phyloP scores from a whole-genome alignment of 2,113 vertebrate genomes.

The Catharus bicknelli region DNA sequence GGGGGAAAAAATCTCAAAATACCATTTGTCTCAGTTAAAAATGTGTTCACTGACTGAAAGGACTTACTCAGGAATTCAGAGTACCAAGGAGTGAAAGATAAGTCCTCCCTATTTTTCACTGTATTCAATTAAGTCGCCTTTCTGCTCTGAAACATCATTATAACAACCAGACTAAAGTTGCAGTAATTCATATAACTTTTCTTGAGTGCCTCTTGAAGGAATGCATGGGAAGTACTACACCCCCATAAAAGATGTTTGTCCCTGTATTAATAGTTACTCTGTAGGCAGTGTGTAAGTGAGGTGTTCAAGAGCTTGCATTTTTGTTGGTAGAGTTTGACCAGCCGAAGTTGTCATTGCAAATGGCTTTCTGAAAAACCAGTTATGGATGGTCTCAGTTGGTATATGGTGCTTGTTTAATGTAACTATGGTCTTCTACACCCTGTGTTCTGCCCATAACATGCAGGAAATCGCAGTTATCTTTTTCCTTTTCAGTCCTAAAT shows the following conservation, averaged over 20 bases:
- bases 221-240: background rate
- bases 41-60: background rate
- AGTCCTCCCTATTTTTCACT: background rate
- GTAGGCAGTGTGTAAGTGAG: slow-evolving; percentile 4
- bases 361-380: background rate
- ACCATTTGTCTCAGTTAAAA: background rate
- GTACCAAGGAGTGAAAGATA: background rate
- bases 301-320: background rate
- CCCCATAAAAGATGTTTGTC: slow-evolving; percentile 8
- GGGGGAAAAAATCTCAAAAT: background rate
- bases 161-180: background rate
- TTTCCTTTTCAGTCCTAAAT: background rate
- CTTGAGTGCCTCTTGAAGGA: background rate
- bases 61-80: background rate
- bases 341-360: background rate
- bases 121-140: background rate
- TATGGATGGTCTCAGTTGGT: background rate
- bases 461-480: background rate
- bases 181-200: background rate
- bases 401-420: background rate
- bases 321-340: background rate
- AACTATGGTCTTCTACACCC: background rate
- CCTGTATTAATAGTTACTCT: slow-evolving; percentile 18
- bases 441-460: background rate
- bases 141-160: background rate